Percentiles rank a stretch among this genome's conserved stretches.
phyloP scores from a whole-genome alignment of 2,113 vertebrate species.

The Nestor notabilis region DNA sequence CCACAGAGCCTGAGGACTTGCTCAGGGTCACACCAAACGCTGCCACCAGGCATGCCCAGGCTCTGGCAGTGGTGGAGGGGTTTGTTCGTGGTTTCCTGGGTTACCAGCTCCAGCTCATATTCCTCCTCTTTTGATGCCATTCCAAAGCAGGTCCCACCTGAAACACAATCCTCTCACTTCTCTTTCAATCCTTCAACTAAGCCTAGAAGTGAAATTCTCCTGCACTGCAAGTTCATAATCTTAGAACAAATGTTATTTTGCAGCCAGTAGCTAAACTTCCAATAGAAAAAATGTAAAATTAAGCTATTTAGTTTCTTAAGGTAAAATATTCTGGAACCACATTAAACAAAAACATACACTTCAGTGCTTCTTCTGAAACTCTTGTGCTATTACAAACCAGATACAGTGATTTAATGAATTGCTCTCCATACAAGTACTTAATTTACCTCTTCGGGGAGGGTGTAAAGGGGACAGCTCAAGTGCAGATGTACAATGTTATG shows the following conservation, averaged over 20 bases:
- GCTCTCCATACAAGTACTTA: background rate
- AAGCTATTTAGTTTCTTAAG: constrained; percentile 46
- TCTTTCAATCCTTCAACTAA: background rate
- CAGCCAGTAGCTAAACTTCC: background rate
- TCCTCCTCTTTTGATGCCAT: background rate
- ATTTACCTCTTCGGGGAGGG: background rate
- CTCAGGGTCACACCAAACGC: background rate
- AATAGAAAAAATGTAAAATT: constrained; percentile 29
- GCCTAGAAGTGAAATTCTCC: background rate
- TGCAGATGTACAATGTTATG: background rate
- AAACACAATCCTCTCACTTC: background rate
- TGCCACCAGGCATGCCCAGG: background rate
- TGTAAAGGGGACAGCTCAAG: background rate
- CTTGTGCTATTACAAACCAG: background rate
- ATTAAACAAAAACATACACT: background rate
- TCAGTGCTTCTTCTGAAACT: background rate
- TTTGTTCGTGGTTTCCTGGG: background rate
- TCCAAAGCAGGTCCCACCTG: background rate
- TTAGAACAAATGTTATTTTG: background rate
- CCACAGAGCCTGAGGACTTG: background rate
- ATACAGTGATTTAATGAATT: background rate
- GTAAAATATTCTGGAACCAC: constrained; percentile 8
- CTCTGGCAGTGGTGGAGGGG: accelerated
- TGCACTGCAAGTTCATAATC: background rate
- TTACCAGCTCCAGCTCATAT: background rate